Evolutionary conservation across 2,888 invertebrate species (phyloP), one percentile per base, ranked within the genome.

Genomic region (Micoletzkya japonica): DNA sequence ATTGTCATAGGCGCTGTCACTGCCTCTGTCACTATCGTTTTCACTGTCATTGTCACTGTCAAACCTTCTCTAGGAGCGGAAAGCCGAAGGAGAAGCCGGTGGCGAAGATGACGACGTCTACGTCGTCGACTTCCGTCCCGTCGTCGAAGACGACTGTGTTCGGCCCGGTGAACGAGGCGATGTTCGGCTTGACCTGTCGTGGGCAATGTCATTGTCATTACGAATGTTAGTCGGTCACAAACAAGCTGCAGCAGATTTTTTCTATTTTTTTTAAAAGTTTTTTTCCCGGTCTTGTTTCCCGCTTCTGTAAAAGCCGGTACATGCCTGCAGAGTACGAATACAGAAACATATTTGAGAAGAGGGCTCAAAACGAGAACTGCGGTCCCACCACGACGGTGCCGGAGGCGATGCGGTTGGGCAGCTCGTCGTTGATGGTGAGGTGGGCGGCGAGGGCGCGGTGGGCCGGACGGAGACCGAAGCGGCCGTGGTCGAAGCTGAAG

Each of bases 401-500:
- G 30, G 82, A 85, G 75, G 87, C 82, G 52, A 88, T 86, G 36
- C 87, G 83, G 70, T 86, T 85, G 1, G 88, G 87, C 14, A 88
- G 82, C 56, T 88, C 87, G 76, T 88, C 88, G 72, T 87, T 87
- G 72, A 88, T 73, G 1, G 81, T 81, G 10, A 77, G 73, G 66
- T 81, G 81, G 20, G 77, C 75, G 2, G 70, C 68, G 6, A 75
- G 70, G 4, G 70, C 59, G 4, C 79, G 72, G 75, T 87, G 86
- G 3, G 82, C 74, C 4, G 88, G 88, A 60, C 84, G 81, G 10
- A 88, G 74, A 2, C 85, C 82, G 77, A 86, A 88, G 1, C 82
- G 73, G 10, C 82, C 85, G 74, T 88, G 88, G 76, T 81, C 79
- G 73, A 81, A 78, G 26, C 80, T 72, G 58, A 17, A 60, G 50